These are phyloP conservation scores for Exaiptasia diaphana DNA, from an alignment of 64 coral and sea anemone species.

Conservation along the genomic window DNA sequence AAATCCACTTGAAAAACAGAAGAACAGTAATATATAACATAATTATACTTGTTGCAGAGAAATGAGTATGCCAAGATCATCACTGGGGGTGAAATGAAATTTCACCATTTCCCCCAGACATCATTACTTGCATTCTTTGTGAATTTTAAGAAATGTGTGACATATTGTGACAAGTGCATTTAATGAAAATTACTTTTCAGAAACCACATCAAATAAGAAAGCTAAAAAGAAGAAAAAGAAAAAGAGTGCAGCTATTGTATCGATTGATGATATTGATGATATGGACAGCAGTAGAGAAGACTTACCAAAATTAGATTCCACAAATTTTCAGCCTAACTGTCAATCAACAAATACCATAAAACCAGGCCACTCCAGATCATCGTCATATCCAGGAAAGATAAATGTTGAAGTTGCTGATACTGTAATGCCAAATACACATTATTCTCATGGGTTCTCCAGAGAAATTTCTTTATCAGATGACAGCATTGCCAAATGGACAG, in stretches of 20 bases:
- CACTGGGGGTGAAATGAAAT: too few species aligned
- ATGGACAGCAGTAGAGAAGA: neutral
- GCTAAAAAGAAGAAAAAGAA: slow-evolving; percentile 94
- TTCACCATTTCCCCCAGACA: too few species aligned
- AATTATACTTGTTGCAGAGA: too few species aligned
- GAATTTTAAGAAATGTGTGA: too few species aligned
- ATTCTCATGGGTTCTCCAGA: neutral
- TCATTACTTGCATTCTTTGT: too few species aligned
- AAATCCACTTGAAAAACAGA: too few species aligned
- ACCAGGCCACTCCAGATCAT: slow-evolving; percentile 36
- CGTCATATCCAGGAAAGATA: slow-evolving; percentile 69
- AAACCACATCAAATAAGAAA: slow-evolving; percentile 45
- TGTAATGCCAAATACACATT: neutral
- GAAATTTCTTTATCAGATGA: slow-evolving; percentile 12
- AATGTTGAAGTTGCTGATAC: neutral
- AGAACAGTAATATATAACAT: too few species aligned
- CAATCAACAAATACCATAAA: neutral
- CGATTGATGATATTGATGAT: slow-evolving; percentile 65
- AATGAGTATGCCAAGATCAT: too few species aligned
- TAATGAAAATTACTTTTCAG: neutral
- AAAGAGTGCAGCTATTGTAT: slow-evolving; percentile 68
- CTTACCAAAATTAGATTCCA: neutral
- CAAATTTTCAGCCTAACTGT: neutral
- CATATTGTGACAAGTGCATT: neutral
- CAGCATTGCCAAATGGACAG: neutral